These are phyloP conservation scores for Parapsyche elsis DNA, from an alignment of 1,140 invertebrate genomes.

Conservation along the genomic window DNA sequence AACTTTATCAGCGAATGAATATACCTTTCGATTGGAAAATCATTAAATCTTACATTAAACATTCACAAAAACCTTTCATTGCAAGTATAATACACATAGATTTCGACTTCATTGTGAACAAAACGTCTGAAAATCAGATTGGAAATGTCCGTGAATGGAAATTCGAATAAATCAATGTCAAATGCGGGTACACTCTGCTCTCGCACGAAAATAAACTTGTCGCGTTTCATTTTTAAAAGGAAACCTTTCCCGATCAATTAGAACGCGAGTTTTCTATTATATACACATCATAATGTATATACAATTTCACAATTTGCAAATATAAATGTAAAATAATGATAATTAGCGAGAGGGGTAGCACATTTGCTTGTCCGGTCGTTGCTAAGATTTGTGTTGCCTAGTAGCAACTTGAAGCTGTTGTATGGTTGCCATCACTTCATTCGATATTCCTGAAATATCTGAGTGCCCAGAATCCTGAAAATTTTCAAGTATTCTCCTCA, in stretches of 20 bases:
- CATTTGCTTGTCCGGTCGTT: no score
- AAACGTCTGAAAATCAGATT: constrained; percentile 18
- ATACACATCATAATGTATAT: no score
- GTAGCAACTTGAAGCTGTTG: background rate
- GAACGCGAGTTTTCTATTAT: no score
- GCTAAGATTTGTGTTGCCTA: no score
- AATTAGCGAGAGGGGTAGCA: no score
- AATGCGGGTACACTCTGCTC: background rate
- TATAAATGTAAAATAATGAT: no score
- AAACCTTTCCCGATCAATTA: background rate
- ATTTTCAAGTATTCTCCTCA: background rate
- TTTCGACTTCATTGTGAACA: background rate
- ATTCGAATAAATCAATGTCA: constrained; percentile 23
- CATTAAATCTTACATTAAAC: background rate
- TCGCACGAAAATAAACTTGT: background rate
- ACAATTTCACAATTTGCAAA: no score
- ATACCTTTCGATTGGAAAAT: no score
- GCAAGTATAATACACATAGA: background rate
- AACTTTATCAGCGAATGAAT: no score
- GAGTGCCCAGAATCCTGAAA: background rate
- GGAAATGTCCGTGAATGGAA: constrained; percentile 12
- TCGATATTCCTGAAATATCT: background rate
- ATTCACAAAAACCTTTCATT: background rate
- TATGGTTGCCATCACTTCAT: background rate
- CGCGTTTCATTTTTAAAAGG: background rate